Evolutionary conservation across 2,888 invertebrate genomes (phyloP).

Genomic region (Agriopis marginaria): DNA sequence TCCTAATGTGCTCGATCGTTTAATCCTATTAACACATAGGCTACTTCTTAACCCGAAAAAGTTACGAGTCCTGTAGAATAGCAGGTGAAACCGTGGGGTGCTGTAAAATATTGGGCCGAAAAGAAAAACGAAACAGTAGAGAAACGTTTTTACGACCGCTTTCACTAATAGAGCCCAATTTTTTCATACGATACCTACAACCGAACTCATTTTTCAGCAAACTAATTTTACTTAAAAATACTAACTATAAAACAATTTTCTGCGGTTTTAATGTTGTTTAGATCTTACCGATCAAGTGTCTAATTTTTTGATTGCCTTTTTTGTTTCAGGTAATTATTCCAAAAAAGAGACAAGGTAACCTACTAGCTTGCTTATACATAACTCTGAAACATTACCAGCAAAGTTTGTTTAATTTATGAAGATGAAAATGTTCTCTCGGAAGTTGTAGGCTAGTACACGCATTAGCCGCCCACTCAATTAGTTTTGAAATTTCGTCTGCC

Average conservation of each 20-base stretch:
- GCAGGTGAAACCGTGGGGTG: no score
- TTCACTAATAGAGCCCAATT: conserved; percentile 22
- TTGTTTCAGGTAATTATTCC: conserved; percentile 17
- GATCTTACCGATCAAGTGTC: background rate
- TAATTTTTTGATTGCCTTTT: background rate
- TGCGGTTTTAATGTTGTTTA: background rate
- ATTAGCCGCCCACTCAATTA: background rate
- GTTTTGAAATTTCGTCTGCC: background rate
- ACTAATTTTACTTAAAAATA: background rate
- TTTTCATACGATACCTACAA: background rate
- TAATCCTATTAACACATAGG: no score
- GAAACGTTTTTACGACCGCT: conserved; percentile 21
- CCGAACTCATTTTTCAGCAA: background rate
- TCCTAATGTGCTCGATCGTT: no score
- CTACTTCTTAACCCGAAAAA: no score
- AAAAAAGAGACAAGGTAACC: conserved; percentile 2
- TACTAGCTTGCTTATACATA: background rate
- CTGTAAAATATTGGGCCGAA: conserved; percentile 12
- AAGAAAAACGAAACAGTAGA: conserved; percentile 17
- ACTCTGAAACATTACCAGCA: background rate
- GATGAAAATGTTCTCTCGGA: background rate
- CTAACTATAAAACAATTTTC: background rate
- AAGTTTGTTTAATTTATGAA: background rate
- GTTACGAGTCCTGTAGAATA: no score
- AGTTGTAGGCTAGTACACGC: background rate